Evolutionary conservation across 2,113 vertebrate species (phyloP), one percentile per base, ranked within the genome.

Genomic region (Alexandromys fortis): DNA sequence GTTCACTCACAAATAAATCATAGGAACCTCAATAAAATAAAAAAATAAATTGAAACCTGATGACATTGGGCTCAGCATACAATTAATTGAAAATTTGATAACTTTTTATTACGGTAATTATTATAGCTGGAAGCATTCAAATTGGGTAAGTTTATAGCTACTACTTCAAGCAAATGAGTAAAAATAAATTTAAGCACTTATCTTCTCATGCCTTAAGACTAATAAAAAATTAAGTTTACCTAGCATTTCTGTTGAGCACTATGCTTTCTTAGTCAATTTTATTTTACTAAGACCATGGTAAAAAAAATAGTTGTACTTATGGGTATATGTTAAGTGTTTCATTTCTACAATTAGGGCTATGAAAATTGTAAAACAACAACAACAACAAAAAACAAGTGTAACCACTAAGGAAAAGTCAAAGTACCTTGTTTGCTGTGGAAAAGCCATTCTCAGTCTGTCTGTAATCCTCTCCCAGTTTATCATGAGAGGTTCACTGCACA

Each of bases 341-440:
- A 78, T 9, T 88, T 78, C 30, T 52, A 28, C 42, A 95, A 61
- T 81, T 81, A 92, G 33, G 38, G 10, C n/a, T 77, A 67, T 17
- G 11, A 21, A 47, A 91, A 70, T 33, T 67, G 0, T 24, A 89
- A 33, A 49, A 47, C 58, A 58, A 47, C 8, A 47, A 45, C 45
- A 45, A 45, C 42, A 55, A 14, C 0, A 58, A 21, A 58, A 58
- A 21, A 7, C 26, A 35, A 94, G 33, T 96, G 45, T 78, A 93
- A 90, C 4, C 65, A 95, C 45, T 52, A 91, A 92, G 61, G 45
- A 83, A 87, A 86, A 85, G 82, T 86, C 24, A 65, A 93, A 19
- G 58, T 97, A 98, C 98, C 97, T 97, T 92, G 94, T 97, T 79
- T 97, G 96, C n/a, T 98, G 97, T 89, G 98, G 98, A 96, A 98